These are phyloP conservation scores for Lasioglossum oenotherae DNA, from an alignment of 2,888 invertebrate species.

Conservation along the genomic window DNA sequence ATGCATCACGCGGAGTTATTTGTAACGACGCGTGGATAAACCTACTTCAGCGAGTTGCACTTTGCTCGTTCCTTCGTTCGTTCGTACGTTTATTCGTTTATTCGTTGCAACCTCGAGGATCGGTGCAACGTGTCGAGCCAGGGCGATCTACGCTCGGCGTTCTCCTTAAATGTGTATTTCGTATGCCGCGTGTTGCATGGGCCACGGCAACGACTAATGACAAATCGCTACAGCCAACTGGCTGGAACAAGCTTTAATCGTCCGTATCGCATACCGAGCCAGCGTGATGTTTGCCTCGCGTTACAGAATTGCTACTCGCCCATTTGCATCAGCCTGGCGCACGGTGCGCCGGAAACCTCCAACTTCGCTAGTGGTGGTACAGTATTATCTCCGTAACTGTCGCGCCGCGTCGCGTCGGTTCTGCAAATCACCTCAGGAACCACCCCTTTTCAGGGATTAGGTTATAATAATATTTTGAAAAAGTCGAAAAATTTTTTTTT, in stretches of 20 bases:
- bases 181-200: slow-evolving; percentile 45
- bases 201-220: slow-evolving; percentile 50
- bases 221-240: slow-evolving; percentile 56
- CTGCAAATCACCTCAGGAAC: too few relatives aligned
- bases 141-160: slow-evolving; percentile 23
- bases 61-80: background rate
- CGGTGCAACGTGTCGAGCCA: background rate
- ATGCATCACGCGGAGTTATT: slow-evolving; percentile 50
- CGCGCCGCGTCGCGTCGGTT: too few relatives aligned
- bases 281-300: slow-evolving; percentile 57
- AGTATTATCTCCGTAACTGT: too few relatives aligned
- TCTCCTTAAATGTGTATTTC: slow-evolving; percentile 62
- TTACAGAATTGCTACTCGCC: slow-evolving; percentile 45
- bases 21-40: slow-evolving; percentile 50
- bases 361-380: background rate
- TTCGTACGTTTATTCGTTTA: background rate
- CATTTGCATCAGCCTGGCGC: slow-evolving; percentile 38
- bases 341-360: background rate
- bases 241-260: slow-evolving; percentile 65
- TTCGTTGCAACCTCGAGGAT: background rate
- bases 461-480: too few relatives aligned
- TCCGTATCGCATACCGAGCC: slow-evolving; percentile 61
- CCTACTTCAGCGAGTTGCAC: slow-evolving; percentile 16
- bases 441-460: too few relatives aligned
- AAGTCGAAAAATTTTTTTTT: too few relatives aligned